phyloP scores from a whole-genome alignment of 2,113 vertebrate species.

The pig (Sus scrofa) region DNA sequence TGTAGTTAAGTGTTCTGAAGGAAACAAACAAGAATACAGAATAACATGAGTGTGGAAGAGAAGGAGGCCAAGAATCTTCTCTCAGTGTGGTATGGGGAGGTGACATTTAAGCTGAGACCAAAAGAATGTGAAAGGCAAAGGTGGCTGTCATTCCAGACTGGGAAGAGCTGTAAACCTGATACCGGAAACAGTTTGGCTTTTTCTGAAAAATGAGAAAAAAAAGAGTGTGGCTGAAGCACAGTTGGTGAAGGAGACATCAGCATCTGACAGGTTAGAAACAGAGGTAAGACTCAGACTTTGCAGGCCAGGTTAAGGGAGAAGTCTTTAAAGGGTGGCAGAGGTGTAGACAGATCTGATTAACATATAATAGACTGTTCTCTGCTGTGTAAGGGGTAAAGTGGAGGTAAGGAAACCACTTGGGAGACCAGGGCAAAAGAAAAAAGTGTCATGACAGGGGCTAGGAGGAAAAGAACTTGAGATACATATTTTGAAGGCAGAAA shows the following conservation, averaged over 20 bases:
- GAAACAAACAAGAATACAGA: background rate
- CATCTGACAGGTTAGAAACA: background rate
- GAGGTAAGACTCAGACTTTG: background rate
- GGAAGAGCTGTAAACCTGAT: background rate
- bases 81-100: background rate
- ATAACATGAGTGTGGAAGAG: background rate
- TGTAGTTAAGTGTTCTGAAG: background rate
- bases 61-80: background rate
- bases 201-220: constrained; percentile 11
- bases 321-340: background rate
- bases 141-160: background rate
- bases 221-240: background rate
- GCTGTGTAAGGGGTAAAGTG: background rate
- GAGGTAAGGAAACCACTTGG: background rate
- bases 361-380: background rate
- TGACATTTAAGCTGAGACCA: background rate
- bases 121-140: background rate
- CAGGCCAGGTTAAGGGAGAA: background rate
- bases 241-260: background rate
- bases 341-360: background rate
- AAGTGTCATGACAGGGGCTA: background rate
- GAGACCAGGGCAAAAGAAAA: background rate
- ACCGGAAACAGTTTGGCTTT: background rate
- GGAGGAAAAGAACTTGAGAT: background rate
- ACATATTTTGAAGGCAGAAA: background rate